A percentile compares a stretch with the other conserved stretches of the same genome.
Evolutionary conservation across 2,797 vertebrate genomes (phyloP).

Genomic region (Oreortyx pictus): DNA sequence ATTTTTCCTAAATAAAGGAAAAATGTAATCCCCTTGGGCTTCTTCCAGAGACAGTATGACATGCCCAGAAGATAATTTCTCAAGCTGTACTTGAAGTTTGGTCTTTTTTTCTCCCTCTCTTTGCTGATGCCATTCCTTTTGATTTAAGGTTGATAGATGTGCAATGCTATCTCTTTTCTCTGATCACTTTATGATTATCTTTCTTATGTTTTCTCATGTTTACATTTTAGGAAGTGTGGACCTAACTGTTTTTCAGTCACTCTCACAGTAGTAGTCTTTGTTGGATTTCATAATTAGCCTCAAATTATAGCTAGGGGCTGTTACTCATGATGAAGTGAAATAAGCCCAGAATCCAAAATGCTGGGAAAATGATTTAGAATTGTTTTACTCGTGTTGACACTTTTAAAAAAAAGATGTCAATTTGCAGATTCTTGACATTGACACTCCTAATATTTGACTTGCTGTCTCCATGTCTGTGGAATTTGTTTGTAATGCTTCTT

Average conservation of each 20-base stretch:
- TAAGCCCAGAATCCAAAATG: neutral
- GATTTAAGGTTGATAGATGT: neutral
- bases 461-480: neutral
- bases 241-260: neutral
- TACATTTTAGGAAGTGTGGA: neutral
- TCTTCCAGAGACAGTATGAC: neutral
- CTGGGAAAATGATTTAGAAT: neutral
- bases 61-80: neutral
- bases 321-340: fast-evolving
- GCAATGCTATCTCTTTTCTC: neutral
- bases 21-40: neutral
- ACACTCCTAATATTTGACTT: neutral
- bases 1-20: neutral
- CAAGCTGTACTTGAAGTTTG: neutral
- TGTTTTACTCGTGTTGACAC: neutral
- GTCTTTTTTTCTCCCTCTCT: fast-evolving
- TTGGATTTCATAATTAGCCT: neutral
- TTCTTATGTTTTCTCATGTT: neutral
- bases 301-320: neutral
- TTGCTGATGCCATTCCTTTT: neutral
- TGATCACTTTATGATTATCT: neutral
- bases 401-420: neutral
- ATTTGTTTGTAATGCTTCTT: neutral
- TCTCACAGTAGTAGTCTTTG: neutral
- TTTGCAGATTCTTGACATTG: neutral